Percentiles rank a stretch among this genome's conserved stretches.
Conservation (phyloP, 1,140 invertebrate species). For the Theocolax elegans region DNA sequence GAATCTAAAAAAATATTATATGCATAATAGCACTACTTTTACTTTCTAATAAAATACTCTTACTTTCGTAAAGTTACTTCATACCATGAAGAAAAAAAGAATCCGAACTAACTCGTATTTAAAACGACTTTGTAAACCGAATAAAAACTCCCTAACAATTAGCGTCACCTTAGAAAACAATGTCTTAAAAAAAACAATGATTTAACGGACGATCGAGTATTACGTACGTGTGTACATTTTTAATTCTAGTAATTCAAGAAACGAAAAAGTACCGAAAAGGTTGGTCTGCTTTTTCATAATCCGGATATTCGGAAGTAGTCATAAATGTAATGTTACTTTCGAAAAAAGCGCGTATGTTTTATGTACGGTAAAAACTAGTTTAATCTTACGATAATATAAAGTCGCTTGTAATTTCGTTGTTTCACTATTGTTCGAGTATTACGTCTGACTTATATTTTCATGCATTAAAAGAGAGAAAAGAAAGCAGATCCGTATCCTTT, state of each 20-base stretch:
- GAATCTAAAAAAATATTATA: too few relatives aligned
- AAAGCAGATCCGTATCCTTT: conserved; percentile 10
- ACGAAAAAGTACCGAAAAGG: too few relatives aligned
- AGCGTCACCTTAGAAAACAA: too few relatives aligned
- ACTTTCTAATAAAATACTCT: conserved; percentile 20
- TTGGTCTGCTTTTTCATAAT: conserved; percentile 11
- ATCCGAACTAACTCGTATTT: neutral
- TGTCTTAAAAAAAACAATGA: too few relatives aligned
- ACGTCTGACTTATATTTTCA: neutral
- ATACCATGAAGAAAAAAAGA: neutral
- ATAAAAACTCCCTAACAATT: too few relatives aligned
- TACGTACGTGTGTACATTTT: too few relatives aligned
- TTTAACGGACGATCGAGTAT: too few relatives aligned
- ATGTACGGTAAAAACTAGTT: conserved; percentile 29
- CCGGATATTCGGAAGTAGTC: neutral
- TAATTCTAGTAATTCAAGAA: too few relatives aligned
- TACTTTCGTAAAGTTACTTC: conserved; percentile 10
- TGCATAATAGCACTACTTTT: conserved; percentile 16
- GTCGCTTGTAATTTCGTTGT: neutral
- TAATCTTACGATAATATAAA: neutral
- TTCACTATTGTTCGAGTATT: conserved; percentile 32
- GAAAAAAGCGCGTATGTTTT: conserved; percentile 16
- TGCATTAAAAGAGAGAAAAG: conserved; percentile 16
- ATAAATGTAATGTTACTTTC: conserved; percentile 16
- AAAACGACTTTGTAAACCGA: too few relatives aligned